Evolutionary conservation across 2,113 vertebrate species (phyloP).

Genomic region (Tringa solitaria): DNA sequence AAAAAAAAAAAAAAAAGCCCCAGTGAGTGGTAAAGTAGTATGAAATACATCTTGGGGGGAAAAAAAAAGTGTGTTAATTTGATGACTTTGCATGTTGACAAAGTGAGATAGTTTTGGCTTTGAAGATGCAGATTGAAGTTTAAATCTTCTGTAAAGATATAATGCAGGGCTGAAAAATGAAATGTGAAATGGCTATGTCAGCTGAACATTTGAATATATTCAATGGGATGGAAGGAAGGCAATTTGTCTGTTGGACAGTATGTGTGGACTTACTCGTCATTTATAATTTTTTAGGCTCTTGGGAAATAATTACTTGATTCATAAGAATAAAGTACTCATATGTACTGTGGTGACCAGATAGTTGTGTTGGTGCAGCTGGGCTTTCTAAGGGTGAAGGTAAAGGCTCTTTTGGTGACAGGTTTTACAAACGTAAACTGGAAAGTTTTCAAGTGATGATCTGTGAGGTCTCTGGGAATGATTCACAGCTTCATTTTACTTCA

Average conservation of each 20-base stretch:
- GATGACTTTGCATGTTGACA: not conserved
- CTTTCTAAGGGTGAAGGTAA: not conserved
- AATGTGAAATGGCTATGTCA: not conserved
- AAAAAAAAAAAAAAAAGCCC: accelerated
- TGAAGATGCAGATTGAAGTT: not conserved
- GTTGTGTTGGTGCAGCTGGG: not conserved
- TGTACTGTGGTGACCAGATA: not conserved
- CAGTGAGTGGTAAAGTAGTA: not conserved
- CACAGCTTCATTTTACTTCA: not conserved
- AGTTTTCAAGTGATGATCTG: not conserved
- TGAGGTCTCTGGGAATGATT: not conserved
- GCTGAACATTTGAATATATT: not conserved
- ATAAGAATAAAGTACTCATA: not conserved
- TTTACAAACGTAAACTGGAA: not conserved
- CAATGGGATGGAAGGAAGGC: not conserved
- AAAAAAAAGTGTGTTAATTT: not conserved
- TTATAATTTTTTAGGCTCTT: not conserved
- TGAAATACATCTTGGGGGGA: not conserved
- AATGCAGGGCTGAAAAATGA: not conserved
- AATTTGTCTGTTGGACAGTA: not conserved
- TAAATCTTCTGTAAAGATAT: not conserved
- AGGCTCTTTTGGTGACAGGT: not conserved
- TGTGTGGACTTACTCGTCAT: not conserved
- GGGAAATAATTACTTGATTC: not conserved
- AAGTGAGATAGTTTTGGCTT: not conserved